Percentiles rank a stretch among this genome's conserved stretches.
phyloP scores from a whole-genome alignment of 2,113 vertebrate species.

The Benitochromis conjunctus region DNA sequence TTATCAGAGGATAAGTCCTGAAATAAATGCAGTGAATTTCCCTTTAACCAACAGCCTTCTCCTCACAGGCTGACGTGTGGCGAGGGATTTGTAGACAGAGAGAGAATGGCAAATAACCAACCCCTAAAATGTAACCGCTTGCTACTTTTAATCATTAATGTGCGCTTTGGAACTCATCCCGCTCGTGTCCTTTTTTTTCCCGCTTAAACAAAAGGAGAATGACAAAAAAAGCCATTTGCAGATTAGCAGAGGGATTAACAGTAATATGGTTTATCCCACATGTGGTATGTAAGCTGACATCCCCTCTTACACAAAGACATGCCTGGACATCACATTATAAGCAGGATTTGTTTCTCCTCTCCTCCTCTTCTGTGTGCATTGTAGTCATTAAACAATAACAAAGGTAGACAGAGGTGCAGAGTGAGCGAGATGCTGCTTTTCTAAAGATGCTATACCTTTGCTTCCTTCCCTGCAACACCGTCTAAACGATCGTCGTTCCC shows the following conservation, averaged over 20 bases:
- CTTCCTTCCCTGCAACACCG: not conserved
- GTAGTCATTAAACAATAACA: conserved; percentile 33
- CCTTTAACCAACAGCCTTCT: not conserved
- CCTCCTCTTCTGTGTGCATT: conserved; percentile 34
- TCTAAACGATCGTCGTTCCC: not conserved
- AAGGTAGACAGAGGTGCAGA: conserved; percentile 1
- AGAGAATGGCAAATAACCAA: conserved; percentile 19
- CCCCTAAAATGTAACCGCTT: conserved; percentile 6
- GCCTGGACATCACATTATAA: conserved; percentile 56
- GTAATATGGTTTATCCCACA: conserved; percentile 71
- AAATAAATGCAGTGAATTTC: not conserved
- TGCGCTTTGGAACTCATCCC: conserved; percentile 56
- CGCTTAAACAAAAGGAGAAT: conserved; percentile 60
- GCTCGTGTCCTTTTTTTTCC: conserved; percentile 2
- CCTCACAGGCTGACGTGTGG: not conserved
- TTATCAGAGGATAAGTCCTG: not conserved
- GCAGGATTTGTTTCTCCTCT: conserved; percentile 50
- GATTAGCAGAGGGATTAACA: conserved; percentile 68
- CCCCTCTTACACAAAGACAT: conserved; percentile 55
- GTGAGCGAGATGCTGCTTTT: not conserved
- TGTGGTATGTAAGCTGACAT: conserved; percentile 63
- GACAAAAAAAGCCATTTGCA: conserved; percentile 60
- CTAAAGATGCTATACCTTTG: not conserved
- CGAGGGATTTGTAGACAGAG: conserved; percentile 15
- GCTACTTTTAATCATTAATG: conserved; percentile 66